phyloP scores from a whole-genome alignment of 1,140 invertebrate genomes.

The Ceratoteleas bidentatus region DNA sequence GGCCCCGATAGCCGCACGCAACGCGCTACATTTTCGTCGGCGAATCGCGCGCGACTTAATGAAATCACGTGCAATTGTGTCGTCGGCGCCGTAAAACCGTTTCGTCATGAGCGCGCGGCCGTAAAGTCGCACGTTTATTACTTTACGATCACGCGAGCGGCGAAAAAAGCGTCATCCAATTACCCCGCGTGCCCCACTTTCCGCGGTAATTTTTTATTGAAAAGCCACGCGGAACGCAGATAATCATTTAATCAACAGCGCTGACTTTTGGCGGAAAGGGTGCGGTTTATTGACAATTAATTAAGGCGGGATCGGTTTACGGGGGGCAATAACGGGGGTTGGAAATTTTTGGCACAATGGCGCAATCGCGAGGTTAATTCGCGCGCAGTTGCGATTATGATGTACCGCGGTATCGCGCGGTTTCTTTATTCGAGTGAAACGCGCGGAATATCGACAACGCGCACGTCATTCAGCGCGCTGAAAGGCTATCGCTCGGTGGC shows the following conservation, averaged over 20 bases:
- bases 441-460: constrained; percentile 50
- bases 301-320: too few species aligned
- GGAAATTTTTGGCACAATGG: too few species aligned
- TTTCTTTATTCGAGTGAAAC: too few species aligned
- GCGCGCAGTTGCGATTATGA: too few species aligned
- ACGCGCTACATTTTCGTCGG: constrained; percentile 42
- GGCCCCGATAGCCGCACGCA: constrained; percentile 27
- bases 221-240: constrained; percentile 16
- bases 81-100: constrained; percentile 32
- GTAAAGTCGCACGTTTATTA: constrained; percentile 53
- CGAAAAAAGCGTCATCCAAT: constrained; percentile 26
- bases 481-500: not conserved
- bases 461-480: constrained; percentile 23
- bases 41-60: constrained; percentile 34
- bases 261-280: too few species aligned
- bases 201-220: constrained; percentile 9
- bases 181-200: constrained; percentile 32
- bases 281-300: too few species aligned
- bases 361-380: too few species aligned
- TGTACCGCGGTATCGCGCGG: too few species aligned
- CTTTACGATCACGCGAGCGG: constrained; percentile 28
- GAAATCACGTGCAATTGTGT: constrained; percentile 56
- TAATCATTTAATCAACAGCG: constrained; percentile 58
- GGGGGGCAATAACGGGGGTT: too few species aligned
- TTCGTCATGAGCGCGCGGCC: constrained; percentile 28